These are phyloP conservation scores for Eidolon dupreanum DNA, from an alignment of 2,797 vertebrate species.

Conservation along the genomic window DNA sequence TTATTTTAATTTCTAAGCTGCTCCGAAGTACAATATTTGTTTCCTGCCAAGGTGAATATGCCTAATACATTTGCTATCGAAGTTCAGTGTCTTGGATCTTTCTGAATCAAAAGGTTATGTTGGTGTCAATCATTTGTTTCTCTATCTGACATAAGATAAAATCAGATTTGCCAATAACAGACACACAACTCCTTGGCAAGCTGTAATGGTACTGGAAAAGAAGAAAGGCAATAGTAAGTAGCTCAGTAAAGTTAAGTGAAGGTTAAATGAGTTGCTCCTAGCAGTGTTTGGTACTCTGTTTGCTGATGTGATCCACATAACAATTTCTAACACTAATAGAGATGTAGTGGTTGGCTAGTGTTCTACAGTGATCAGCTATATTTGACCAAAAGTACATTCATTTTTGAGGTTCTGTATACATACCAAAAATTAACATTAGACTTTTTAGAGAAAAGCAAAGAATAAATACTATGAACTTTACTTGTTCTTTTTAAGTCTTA, in stretches of 20 bases:
- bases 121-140: constrained; percentile 15
- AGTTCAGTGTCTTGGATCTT: neutral
- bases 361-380: neutral
- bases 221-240: neutral
- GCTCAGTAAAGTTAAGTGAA: constrained; percentile 22
- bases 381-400: neutral
- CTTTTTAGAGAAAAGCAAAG: neutral
- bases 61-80: neutral
- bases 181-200: neutral
- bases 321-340: neutral
- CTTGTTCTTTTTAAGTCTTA: neutral
- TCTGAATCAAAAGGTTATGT: constrained; percentile 43
- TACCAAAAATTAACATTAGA: neutral
- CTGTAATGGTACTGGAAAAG: neutral
- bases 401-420: neutral
- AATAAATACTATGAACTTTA: neutral
- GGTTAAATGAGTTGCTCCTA: constrained; percentile 6
- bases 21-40: neutral
- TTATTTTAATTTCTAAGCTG: neutral
- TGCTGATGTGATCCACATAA: neutral
- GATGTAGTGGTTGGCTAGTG: accelerated
- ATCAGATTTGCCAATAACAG: neutral
- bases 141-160: constrained; percentile 19
- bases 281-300: neutral
- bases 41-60: neutral